phyloP scores from a whole-genome alignment of 2,797 vertebrate species.

The Loriculus beryllinus region DNA sequence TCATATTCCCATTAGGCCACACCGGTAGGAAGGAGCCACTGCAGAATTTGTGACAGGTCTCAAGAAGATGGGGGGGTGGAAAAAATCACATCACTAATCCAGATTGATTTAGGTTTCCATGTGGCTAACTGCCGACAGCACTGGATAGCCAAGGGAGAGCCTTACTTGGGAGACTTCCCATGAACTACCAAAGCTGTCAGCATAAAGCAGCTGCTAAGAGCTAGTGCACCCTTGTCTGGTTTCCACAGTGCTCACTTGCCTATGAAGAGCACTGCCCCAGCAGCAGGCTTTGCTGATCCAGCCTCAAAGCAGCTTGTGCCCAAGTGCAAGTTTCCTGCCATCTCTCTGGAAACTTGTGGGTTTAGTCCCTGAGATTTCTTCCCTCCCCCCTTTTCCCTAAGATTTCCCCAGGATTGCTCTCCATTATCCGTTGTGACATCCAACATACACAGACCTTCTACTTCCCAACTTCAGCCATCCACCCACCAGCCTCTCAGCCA shows the following conservation, averaged over 20 bases:
- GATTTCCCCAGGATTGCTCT: not conserved
- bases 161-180: not conserved
- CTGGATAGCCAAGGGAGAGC: not conserved
- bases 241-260: not conserved
- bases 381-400: not conserved
- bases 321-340: not conserved
- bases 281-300: not conserved
- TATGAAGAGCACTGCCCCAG: not conserved
- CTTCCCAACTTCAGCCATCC: not conserved
- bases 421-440: not conserved
- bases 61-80: not conserved
- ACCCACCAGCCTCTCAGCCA: not conserved
- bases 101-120: not conserved
- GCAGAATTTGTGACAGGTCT: not conserved
- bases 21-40: constrained; percentile 51
- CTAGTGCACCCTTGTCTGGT: not conserved
- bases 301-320: not conserved
- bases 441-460: constrained; percentile 41
- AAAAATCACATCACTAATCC: not conserved
- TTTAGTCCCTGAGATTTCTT: constrained; percentile 47
- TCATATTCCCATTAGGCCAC: constrained; percentile 60
- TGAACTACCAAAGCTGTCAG: not conserved
- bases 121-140: not conserved
- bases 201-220: not conserved
- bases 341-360: constrained; percentile 8